Evolutionary conservation across 2,888 invertebrate species (phyloP).

Genomic region (Zaprionus lineosus): DNA sequence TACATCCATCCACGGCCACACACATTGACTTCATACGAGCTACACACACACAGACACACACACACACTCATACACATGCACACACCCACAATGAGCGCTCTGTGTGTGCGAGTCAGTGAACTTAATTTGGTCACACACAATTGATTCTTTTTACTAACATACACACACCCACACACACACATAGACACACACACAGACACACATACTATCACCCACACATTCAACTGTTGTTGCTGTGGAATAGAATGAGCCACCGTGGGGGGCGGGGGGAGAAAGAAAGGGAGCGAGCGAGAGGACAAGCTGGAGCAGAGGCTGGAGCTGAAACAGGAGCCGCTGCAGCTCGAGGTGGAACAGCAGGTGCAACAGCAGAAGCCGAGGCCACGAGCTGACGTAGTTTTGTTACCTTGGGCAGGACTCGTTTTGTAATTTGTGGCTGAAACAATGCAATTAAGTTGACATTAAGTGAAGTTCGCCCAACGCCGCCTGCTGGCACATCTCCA

Average conservation of each 20-base stretch:
- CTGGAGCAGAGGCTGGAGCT: conserved; percentile 1
- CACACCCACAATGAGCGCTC: too few species aligned
- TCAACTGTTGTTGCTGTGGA: conserved; percentile 50
- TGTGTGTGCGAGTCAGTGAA: conserved; percentile 68
- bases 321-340: conserved; percentile 2
- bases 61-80: too few species aligned
- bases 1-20: not conserved
- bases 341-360: conserved; percentile 5
- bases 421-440: conserved; percentile 79
- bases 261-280: too few species aligned
- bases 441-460: conserved; percentile 80
- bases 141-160: conserved; percentile 75
- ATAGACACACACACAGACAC: conserved; percentile 9
- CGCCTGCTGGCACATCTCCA: conserved; percentile 12
- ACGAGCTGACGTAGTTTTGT: conserved; percentile 56
- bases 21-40: too few species aligned
- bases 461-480: conserved; percentile 65
- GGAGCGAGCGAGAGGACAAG: not conserved
- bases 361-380: conserved; percentile 26
- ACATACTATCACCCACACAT: conserved; percentile 12
- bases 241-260: too few species aligned
- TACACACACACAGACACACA: not conserved
- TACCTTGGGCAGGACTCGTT: conserved; percentile 74
- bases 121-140: conserved; percentile 82
- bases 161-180: conserved; percentile 35